Percentiles rank a stretch among this genome's conserved stretches.
Conservation (phyloP, 2,888 invertebrate species). For the Hedychridium roseum region DNA sequence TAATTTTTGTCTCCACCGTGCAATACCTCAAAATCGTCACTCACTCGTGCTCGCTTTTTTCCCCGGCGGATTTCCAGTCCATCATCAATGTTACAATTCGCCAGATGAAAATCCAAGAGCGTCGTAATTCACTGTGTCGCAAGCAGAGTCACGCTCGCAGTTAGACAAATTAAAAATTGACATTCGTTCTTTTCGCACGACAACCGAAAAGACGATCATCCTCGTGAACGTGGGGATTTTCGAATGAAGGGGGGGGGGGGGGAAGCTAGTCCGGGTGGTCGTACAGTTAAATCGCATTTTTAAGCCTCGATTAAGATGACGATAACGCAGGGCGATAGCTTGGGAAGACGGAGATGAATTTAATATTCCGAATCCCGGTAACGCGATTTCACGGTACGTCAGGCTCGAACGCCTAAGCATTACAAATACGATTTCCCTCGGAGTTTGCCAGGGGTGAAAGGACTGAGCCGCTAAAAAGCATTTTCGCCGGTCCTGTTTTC, state of each 20-base stretch:
- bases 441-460: constrained; percentile 18
- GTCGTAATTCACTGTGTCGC: too few species aligned
- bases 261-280: too few species aligned
- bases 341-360: constrained; percentile 48
- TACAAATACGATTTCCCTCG: constrained; percentile 53
- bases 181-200: too few species aligned
- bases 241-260: too few species aligned
- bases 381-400: constrained; percentile 58
- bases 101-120: too few species aligned
- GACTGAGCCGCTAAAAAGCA: constrained; percentile 24
- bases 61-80: too few species aligned
- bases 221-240: too few species aligned
- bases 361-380: constrained; percentile 56
- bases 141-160: too few species aligned
- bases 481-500: constrained; percentile 37
- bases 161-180: too few species aligned
- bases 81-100: too few species aligned
- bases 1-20: constrained; percentile 45
- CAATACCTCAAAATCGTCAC: constrained; percentile 29
- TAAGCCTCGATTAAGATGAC: constrained; percentile 34
- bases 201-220: too few species aligned
- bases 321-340: constrained; percentile 32
- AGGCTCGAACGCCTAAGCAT: constrained; percentile 46
- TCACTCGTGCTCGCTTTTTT: too few species aligned
- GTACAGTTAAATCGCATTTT: constrained; percentile 27